Base-by-base conservation (phyloP, 2,113 vertebrate genomes). In the Sinocyclocheilus anophthalmus region DNA sequence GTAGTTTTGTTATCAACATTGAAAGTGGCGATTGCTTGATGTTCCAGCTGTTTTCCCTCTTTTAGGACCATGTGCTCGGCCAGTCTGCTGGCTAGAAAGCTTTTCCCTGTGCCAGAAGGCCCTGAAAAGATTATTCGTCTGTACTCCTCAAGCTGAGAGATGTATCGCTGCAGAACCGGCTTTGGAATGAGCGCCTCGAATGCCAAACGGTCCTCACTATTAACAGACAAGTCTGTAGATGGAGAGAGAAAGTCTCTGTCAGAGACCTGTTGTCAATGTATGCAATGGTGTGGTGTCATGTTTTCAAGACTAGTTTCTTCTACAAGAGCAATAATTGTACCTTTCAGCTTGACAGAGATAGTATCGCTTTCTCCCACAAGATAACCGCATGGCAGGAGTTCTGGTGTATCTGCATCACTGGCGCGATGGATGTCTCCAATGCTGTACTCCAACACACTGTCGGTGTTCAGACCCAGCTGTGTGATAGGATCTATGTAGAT, bases 1-100 rank as follows among this genome's bases (percentile, higher is more conserved):
- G 97, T 97, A 88, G 98, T 98, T 91, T 99, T 99, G 89, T 98
- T 98, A 90, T 99, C 98, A 81, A 99, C 97, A 0, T 98, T 99
- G 92, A 99, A 99, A 37, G 98, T 98, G 88, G 97, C 95, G 0
- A 99, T 95, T 24, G 96, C 87, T 11, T 96, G 94, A 0, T 97
- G 96, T 0, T 95, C 93, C 89, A 96, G 86, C 53, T 96, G 94
- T 84, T 96, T 93, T n/a, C 96, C 96, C 91, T 98, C 97, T 22
- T 94, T 92, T 33, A 96, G 96, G 26, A 98, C 96, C 92, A 99
- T 91, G 65, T 96, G 95, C 83, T 95, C 96, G 0, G 96, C 97
- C 5, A 99, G 96, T n/a, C 96, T 95, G 86, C 95, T 96, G 86
- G 98, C 97, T 87, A 99, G 93, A 92, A 97, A 97, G 6, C 97